phyloP scores from a whole-genome alignment of 2,113 vertebrate species.

The Malurus elegans region DNA sequence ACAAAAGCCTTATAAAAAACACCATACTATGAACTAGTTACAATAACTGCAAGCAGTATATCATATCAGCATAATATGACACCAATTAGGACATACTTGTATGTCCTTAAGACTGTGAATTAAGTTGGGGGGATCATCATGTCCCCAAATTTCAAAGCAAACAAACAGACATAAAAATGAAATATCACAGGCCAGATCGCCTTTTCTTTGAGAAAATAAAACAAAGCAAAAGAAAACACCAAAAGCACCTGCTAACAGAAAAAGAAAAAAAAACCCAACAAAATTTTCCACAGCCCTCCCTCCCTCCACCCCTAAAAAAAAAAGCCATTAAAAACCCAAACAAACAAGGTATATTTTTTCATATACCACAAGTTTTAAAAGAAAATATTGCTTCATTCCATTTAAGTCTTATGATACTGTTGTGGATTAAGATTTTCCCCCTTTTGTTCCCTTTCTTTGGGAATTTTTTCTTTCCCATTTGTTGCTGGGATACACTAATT shows the following conservation, averaged over 20 bases:
- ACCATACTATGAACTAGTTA: neutral
- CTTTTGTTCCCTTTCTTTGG: too few species aligned
- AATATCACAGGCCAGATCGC: neutral
- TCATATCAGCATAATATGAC: neutral
- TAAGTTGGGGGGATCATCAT: neutral
- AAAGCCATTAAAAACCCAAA: accelerated
- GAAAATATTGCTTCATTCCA: neutral
- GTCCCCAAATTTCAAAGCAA: neutral
- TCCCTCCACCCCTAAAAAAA: too few species aligned
- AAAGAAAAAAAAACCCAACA: accelerated
- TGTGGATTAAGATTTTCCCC: too few species aligned
- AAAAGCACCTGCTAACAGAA: accelerated
- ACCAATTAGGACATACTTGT: neutral
- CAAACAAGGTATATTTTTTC: neutral
- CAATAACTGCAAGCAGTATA: neutral
- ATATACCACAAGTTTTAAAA: neutral
- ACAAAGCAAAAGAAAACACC: neutral
- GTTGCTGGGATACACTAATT: too few species aligned
- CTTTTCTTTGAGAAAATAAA: neutral
- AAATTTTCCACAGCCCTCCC: accelerated
- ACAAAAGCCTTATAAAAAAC: neutral
- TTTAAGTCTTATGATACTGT: neutral
- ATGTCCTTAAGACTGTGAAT: neutral
- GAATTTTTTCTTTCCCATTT: too few species aligned
- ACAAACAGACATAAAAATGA: neutral